Conservation (phyloP, 2,113 vertebrate genomes). For the Chamaea fasciata region DNA sequence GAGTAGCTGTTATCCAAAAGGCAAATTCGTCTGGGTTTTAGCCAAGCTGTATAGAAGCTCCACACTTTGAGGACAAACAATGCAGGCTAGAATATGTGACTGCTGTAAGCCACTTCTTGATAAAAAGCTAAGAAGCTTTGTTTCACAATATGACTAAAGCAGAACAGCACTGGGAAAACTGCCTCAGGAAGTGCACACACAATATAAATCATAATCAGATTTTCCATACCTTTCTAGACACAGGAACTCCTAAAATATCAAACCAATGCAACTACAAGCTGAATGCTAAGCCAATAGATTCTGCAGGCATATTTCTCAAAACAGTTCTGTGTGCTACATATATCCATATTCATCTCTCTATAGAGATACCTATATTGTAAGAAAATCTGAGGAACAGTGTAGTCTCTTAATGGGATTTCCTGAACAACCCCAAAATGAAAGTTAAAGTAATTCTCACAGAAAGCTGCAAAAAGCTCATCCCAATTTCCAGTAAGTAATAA, state of each 20-base stretch:
- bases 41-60: not conserved
- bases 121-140: slow-evolving; percentile 48
- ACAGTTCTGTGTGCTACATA: not conserved
- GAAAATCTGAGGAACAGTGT: not conserved
- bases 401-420: not conserved
- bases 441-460: not conserved
- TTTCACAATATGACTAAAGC: slow-evolving; percentile 46
- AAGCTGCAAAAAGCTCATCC: not conserved
- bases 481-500: not conserved
- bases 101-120: slow-evolving; percentile 14
- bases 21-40: not conserved
- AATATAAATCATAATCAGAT: slow-evolving; percentile 68
- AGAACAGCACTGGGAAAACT: slow-evolving; percentile 66
- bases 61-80: slow-evolving; percentile 36
- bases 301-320: not conserved
- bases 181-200: slow-evolving; percentile 72
- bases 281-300: not conserved
- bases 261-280: not conserved
- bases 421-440: not conserved
- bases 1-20: not conserved
- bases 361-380: not conserved
- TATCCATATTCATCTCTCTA: not conserved
- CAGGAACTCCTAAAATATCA: slow-evolving; percentile 76
- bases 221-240: slow-evolving; percentile 71
- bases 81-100: not conserved